phyloP scores from a whole-genome alignment of 2,888 invertebrate genomes.

The Tholera decimalis region DNA sequence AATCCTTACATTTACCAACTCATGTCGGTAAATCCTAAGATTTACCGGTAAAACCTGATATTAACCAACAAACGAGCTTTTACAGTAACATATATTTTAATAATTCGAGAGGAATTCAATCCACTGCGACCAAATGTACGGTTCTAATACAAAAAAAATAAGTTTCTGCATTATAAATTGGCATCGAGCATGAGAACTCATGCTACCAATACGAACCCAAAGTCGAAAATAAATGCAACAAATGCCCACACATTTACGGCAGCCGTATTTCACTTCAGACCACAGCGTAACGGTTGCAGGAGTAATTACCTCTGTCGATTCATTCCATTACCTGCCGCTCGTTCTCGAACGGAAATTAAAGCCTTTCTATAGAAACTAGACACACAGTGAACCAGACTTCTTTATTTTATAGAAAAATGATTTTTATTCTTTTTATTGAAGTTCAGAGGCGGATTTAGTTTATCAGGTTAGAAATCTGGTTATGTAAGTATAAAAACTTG shows the following conservation, averaged over 20 bases:
- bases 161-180: no score
- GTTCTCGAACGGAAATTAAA: slow-evolving; percentile 69
- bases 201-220: no score
- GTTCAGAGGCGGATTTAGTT: neutral
- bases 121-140: no score
- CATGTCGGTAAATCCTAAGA: no score
- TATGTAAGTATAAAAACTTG: neutral
- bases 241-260: slow-evolving; percentile 16
- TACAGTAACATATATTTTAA: no score
- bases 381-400: slow-evolving; percentile 20
- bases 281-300: slow-evolving; percentile 39
- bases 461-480: neutral
- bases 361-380: slow-evolving; percentile 53
- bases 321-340: slow-evolving; percentile 62
- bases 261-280: slow-evolving; percentile 24
- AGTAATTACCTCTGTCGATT: slow-evolving; percentile 64
- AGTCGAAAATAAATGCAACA: neutral
- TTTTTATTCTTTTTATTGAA: slow-evolving; percentile 24
- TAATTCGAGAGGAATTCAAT: no score
- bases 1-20: no score
- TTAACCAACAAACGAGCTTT: no score
- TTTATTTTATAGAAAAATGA: slow-evolving; percentile 17
- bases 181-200: no score
- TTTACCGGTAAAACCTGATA: no score
- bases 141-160: no score